Conservation (phyloP, 2,797 vertebrate species). For the Macrochelys suwanniensis region DNA sequence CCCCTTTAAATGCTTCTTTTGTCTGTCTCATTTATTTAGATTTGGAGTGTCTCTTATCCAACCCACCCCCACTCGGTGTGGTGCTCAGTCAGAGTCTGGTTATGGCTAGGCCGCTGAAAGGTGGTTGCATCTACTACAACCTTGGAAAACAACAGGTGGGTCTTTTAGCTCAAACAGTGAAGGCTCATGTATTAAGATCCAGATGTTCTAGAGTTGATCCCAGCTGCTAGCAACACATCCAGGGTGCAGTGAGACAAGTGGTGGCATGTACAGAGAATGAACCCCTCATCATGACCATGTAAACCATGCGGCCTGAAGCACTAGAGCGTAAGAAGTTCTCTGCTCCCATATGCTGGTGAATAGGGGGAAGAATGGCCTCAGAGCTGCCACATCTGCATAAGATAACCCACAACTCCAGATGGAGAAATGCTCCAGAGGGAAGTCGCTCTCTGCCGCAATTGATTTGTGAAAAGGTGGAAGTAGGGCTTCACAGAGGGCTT, state of each 20-base stretch:
- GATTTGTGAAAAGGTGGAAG: neutral
- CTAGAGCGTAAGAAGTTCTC: neutral
- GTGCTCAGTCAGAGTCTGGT: neutral
- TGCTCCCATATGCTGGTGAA: neutral
- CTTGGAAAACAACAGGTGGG: neutral
- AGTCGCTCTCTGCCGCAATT: neutral
- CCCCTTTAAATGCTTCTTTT: neutral
- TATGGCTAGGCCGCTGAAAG: neutral
- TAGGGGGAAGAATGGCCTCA: neutral
- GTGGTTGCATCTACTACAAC: neutral
- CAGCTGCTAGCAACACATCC: neutral
- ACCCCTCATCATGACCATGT: neutral
- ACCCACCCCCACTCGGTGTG: neutral
- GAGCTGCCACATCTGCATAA: neutral
- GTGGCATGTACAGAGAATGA: neutral
- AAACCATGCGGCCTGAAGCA: neutral
- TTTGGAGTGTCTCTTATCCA: neutral
- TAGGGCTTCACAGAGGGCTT: neutral
- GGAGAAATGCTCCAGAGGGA: neutral
- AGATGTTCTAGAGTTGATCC: neutral
- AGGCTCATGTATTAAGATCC: neutral
- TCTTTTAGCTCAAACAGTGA: neutral
- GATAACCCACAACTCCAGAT: neutral
- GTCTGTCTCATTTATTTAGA: neutral
- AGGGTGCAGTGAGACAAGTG: neutral